phyloP scores from a whole-genome alignment of 2,797 vertebrate genomes.

The Bradypodion pumilum region DNA sequence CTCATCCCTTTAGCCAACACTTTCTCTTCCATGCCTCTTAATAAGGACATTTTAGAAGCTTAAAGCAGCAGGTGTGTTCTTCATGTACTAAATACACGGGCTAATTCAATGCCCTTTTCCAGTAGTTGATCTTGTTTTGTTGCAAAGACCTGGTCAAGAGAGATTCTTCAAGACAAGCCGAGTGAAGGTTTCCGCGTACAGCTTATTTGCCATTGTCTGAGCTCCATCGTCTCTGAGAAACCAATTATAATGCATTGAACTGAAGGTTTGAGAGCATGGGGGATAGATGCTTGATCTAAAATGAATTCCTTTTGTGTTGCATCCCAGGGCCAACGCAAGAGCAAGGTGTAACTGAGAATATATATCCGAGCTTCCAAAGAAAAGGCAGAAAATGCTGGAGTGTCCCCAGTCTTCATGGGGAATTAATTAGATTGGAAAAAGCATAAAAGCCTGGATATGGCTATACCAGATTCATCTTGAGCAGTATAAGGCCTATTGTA shows the following conservation, averaged over 20 bases:
- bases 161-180: conserved; percentile 22
- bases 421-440: background rate
- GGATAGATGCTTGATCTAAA: conserved; percentile 1
- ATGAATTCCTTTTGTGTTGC: conserved; percentile 18
- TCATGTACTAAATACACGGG: conserved; percentile 9
- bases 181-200: background rate
- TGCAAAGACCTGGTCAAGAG: conserved; percentile 32
- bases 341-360: background rate
- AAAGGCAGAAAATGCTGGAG: background rate
- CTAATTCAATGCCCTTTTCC: conserved; percentile 40
- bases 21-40: background rate
- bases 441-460: too few species aligned
- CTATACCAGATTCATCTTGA: too few species aligned
- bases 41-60: background rate
- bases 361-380: background rate
- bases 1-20: too few species aligned
- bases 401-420: background rate
- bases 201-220: conserved; percentile 13
- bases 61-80: background rate
- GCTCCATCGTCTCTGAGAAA: conserved; percentile 29
- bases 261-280: conserved; percentile 30
- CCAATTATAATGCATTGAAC: background rate
- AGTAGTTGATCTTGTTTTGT: conserved; percentile 10
- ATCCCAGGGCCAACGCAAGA: background rate
- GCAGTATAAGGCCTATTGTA: background rate